Percentiles rank a stretch among this genome's conserved stretches.
Evolutionary conservation across 2,113 vertebrate genomes (phyloP).

Genomic region (Caracal caracal): DNA sequence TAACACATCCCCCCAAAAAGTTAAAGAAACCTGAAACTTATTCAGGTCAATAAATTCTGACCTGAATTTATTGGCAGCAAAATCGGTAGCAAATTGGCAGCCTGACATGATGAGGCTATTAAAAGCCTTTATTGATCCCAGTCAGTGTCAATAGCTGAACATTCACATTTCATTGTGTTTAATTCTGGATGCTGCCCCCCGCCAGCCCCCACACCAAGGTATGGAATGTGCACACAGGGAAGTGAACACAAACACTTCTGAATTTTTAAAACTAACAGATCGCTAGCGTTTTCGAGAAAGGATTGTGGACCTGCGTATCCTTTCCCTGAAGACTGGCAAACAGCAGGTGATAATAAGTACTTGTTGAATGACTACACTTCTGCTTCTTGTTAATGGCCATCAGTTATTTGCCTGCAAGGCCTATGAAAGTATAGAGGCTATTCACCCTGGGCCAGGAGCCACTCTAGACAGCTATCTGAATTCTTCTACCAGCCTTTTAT

Average conservation of each 20-base stretch:
- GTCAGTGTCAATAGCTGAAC: not conserved
- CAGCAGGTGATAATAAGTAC: not conserved
- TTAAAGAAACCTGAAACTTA: slow-evolving; percentile 24
- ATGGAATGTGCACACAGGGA: not conserved
- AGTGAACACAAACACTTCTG: not conserved
- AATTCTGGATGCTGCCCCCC: not conserved
- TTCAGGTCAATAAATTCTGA: not conserved
- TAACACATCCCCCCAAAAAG: not conserved
- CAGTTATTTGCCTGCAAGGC: not conserved
- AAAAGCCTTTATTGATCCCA: not conserved
- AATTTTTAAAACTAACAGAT: not conserved
- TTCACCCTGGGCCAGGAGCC: not conserved
- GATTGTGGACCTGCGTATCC: not conserved
- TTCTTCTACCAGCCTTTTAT: not conserved
- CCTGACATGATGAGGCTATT: not conserved
- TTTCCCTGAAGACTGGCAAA: not conserved
- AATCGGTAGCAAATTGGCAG: not conserved
- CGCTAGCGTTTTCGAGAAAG: not conserved
- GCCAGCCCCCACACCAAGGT: not conserved
- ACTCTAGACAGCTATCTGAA: not conserved
- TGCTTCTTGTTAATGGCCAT: not conserved
- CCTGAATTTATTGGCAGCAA: not conserved
- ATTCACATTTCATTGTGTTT: not conserved
- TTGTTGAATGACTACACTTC: not conserved
- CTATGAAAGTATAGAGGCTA: not conserved